Evolutionary conservation across 2,888 invertebrate genomes (phyloP), one percentile per base, ranked within the genome.

Genomic region (Tryphoninae sp.): DNA sequence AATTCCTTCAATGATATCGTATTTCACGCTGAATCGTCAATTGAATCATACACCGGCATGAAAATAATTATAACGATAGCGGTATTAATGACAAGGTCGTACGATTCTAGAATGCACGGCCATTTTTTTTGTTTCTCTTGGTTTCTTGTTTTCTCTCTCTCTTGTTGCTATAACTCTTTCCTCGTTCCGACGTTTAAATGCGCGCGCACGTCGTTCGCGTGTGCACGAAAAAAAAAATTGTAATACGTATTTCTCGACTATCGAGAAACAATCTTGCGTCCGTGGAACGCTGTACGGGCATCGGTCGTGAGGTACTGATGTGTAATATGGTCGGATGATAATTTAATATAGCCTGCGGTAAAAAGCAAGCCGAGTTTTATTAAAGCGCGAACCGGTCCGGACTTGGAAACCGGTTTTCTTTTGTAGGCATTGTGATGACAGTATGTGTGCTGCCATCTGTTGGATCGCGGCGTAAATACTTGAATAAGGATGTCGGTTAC

Each of bases 371-470:
- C 83, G 79, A 78, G 85, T 87, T 88, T 89, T 89, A 89, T 90
- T 87, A 89, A 88, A 89, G 88, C 86, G 87, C 86, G 83, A 90
- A 91, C 89, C 89, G 89, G 91, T 90, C 87, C 86, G 85, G 85
- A 84, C 85, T 85, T 81, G 78, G 78, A 83, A 90, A 89, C 90
- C 89, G 88, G 89, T 90, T 89, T 84, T 78, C 73, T 72, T 78
- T 22, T 58, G 72, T 45, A 33, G 3, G 0, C 6, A 33, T 53
- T 55, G 65, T 76, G 62, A 74, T 74, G 77, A 78, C 81, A 80
- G 84, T 80, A 82, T 79, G 78, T 80, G 83, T 82, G 82, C 83
- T 84, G 85, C 80, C 80, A 82, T 84, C 86, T 74, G 78, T 33
- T 59, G 78, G 22, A 51, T 61, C 19, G 55, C 6, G 55, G 16